Conservation (phyloP, 2,888 invertebrate genomes). For the Drosophila cognata region DNA sequence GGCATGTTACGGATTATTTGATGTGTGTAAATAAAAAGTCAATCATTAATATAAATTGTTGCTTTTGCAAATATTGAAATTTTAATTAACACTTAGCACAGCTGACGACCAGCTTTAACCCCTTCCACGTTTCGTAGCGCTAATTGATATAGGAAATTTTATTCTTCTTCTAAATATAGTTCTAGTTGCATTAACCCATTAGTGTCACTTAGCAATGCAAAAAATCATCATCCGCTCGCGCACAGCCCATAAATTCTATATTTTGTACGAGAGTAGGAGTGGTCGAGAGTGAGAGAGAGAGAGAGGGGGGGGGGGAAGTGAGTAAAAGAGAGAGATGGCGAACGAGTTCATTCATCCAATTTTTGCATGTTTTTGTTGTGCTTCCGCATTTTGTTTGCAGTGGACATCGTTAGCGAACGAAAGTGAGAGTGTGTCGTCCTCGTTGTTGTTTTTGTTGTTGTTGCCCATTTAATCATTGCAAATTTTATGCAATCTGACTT, state of each 20-base stretch:
- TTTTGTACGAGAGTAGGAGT: conserved; percentile 5
- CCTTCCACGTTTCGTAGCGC: conserved; percentile 6
- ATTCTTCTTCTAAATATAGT: conserved; percentile 47
- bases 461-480: conserved; percentile 73
- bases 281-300: background rate
- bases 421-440: conserved; percentile 59
- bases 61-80: background rate
- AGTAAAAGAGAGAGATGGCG: conserved; percentile 4
- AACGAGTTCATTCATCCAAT: conserved; percentile 74
- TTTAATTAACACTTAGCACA: conserved; percentile 11
- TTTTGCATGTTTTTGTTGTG: conserved; percentile 36
- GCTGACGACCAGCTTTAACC: conserved; percentile 15
- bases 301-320: background rate
- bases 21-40: background rate
- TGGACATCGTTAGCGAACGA: conserved; percentile 56
- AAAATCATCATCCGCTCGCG: conserved; percentile 29
- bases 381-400: conserved; percentile 68
- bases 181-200: conserved; percentile 64
- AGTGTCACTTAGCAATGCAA: conserved; percentile 53
- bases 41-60: background rate
- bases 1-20: background rate
- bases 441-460: conserved; percentile 15
- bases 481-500: conserved; percentile 77
- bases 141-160: conserved; percentile 23
- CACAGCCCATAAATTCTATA: conserved; percentile 30